Conservation (phyloP, 1,140 invertebrate genomes). For the Heliconius congener region DNA sequence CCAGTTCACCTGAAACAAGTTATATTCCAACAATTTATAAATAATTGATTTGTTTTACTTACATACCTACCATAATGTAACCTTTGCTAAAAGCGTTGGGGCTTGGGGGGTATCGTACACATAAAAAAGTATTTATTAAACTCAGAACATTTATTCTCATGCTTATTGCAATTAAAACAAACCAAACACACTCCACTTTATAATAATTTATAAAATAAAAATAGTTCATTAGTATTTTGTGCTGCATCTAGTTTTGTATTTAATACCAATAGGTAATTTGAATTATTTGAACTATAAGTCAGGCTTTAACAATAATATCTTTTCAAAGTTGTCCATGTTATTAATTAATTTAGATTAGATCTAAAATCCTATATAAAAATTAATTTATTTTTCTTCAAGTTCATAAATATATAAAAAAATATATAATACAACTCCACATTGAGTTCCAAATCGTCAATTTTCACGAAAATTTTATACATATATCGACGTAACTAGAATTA, state of each 20-base stretch:
- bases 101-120: constrained; percentile 35
- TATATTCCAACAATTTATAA: constrained; percentile 29
- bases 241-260: constrained; percentile 13
- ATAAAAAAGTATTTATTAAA: constrained; percentile 56
- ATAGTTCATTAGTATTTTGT: constrained; percentile 31
- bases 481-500: too few relatives aligned
- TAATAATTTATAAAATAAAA: constrained; percentile 33
- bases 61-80: constrained; percentile 20
- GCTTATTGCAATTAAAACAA: constrained; percentile 72
- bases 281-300: constrained; percentile 3
- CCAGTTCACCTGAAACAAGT: constrained; percentile 77
- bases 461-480: too few relatives aligned
- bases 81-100: background rate
- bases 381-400: background rate
- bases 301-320: background rate
- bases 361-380: background rate
- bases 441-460: too few relatives aligned
- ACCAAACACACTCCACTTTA: constrained; percentile 66
- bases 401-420: background rate
- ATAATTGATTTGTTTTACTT: constrained; percentile 20
- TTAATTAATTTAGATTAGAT: background rate
- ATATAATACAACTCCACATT: background rate
- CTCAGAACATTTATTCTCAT: constrained; percentile 79
- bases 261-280: constrained; percentile 4
- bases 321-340: background rate